phyloP scores from a whole-genome alignment of 2,113 vertebrate genomes.

The Cyanistes caeruleus region DNA sequence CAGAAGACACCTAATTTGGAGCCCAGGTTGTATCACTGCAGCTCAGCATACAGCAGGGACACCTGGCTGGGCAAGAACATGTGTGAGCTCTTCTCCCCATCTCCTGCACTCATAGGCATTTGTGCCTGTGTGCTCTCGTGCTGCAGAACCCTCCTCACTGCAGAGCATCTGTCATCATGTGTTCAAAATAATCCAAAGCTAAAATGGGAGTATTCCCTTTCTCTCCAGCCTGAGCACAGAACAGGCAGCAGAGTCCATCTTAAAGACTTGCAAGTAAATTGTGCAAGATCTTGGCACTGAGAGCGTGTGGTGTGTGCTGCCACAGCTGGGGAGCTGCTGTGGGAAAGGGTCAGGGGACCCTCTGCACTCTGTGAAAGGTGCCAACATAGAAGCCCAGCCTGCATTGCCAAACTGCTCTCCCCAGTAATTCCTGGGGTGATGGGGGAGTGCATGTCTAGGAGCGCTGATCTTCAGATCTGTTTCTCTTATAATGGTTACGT shows the following conservation, averaged over 20 bases:
- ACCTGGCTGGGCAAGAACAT: neutral
- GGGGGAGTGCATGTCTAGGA: neutral
- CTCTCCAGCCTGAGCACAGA: neutral
- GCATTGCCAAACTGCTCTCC: neutral
- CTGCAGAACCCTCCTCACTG: neutral
- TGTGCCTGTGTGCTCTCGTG: neutral
- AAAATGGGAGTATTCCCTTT: neutral
- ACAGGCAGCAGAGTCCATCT: neutral
- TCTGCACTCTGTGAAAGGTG: neutral
- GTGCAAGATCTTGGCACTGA: conserved; percentile 21
- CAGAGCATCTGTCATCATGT: neutral
- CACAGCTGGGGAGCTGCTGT: neutral
- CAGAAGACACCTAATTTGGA: neutral
- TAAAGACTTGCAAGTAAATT: neutral
- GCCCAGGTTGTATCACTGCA: neutral
- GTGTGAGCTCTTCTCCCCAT: neutral
- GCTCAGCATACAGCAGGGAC: neutral
- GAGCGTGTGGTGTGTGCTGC: neutral
- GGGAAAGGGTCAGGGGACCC: neutral
- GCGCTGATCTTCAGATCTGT: neutral
- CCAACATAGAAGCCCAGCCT: neutral
- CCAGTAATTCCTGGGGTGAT: neutral
- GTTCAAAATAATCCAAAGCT: conserved; percentile 6
- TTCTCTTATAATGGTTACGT: neutral
- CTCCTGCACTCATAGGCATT: neutral